These are phyloP conservation scores for Tridacna crocea DNA, from an alignment of 2,888 invertebrate genomes.

Conservation along the genomic window DNA sequence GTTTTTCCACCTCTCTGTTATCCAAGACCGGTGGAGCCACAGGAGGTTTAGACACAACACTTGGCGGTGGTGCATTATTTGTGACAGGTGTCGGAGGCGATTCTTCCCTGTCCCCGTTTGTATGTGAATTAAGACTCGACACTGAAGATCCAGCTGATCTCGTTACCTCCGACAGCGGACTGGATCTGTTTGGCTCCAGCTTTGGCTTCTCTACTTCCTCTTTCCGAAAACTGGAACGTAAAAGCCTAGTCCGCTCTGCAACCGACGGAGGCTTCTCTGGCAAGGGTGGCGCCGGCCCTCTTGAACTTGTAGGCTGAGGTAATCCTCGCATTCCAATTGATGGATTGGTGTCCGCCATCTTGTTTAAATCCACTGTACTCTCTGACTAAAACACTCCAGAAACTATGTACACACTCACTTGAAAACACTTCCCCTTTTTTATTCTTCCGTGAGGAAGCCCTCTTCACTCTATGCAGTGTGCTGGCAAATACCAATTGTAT, in stretches of 20 bases:
- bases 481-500: neutral
- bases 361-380: slow-evolving; percentile 9
- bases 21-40: slow-evolving; percentile 31
- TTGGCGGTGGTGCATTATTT: slow-evolving; percentile 31
- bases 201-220: slow-evolving; percentile 74
- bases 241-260: slow-evolving; percentile 75
- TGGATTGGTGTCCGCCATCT: slow-evolving; percentile 43
- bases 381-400: slow-evolving; percentile 9
- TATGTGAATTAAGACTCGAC: slow-evolving; percentile 59
- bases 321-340: slow-evolving; percentile 7
- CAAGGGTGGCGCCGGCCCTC: slow-evolving; percentile 77
- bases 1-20: slow-evolving; percentile 51
- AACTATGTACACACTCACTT: slow-evolving; percentile 19
- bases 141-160: slow-evolving; percentile 62
- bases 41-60: slow-evolving; percentile 24
- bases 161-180: slow-evolving; percentile 65
- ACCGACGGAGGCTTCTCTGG: slow-evolving; percentile 80
- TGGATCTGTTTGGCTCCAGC: slow-evolving; percentile 55
- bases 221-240: slow-evolving; percentile 77
- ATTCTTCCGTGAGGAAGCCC: neutral
- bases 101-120: slow-evolving; percentile 68
- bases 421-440: slow-evolving; percentile 7
- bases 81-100: slow-evolving; percentile 49
- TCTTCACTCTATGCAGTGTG: neutral
- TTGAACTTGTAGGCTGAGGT: slow-evolving; percentile 40